Evolutionary conservation across 2,888 invertebrate species (phyloP).

Genomic region (Hirtodrosophila trivittata): DNA sequence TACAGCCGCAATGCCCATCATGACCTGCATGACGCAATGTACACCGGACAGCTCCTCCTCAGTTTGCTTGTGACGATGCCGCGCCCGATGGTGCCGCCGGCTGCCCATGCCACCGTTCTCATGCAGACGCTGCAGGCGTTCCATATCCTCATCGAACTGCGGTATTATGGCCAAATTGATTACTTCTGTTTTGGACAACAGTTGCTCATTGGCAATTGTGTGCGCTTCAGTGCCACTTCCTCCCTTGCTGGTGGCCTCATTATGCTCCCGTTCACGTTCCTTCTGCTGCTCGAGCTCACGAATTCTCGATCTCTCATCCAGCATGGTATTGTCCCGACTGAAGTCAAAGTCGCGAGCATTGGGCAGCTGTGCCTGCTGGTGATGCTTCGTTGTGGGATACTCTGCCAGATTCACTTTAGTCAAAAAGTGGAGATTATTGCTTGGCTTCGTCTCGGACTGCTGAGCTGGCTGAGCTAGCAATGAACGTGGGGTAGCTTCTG

Average conservation of each 20-base stretch:
- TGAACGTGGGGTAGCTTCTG: conserved; percentile 67
- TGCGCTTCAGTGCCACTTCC: conserved; percentile 61
- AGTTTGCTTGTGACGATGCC: conserved; percentile 81
- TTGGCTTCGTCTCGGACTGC: conserved; percentile 31
- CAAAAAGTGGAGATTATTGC: conserved; percentile 72
- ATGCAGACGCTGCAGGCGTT: conserved; percentile 81
- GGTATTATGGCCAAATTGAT: conserved; percentile 84
- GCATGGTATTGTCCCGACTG: conserved; percentile 82
- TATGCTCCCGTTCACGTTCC: conserved; percentile 62
- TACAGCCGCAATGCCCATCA: conserved; percentile 84
- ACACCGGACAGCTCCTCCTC: conserved; percentile 83
- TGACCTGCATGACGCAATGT: conserved; percentile 84
- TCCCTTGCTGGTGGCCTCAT: conserved; percentile 58
- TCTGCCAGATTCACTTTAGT: conserved; percentile 82
- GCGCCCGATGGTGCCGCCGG: conserved; percentile 81
- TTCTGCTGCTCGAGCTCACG: conserved; percentile 70
- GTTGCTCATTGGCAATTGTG: conserved; percentile 80
- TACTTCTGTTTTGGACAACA: conserved; percentile 83
- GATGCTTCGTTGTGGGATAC: conserved; percentile 77
- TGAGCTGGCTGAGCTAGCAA: conserved; percentile 43
- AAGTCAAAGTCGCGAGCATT: conserved; percentile 82
- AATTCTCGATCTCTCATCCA: conserved; percentile 80
- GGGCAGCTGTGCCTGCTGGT: conserved; percentile 59
- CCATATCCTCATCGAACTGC: conserved; percentile 83
- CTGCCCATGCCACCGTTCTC: conserved; percentile 78